Base-by-base conservation (phyloP, 2,797 vertebrate genomes). In the Cirrhinus mrigala region DNA sequence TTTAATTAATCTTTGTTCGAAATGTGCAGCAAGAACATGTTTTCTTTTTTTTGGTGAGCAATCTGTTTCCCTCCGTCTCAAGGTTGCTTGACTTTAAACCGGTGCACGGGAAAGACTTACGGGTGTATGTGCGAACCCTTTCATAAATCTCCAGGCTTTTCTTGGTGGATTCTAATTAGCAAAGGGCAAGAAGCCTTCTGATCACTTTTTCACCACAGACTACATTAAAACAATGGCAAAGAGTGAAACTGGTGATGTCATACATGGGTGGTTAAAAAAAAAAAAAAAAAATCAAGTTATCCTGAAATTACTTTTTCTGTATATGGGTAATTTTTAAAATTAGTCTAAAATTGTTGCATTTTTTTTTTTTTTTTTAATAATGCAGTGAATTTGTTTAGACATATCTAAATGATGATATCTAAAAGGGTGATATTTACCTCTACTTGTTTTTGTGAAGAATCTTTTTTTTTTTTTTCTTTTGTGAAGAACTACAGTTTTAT, bases 31-130 rank as follows among this genome's bases (percentile, higher is more conserved):
- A 92, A 92, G 91, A 93, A 91, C 91, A 92, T 93, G 94, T 95
- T 92, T 91, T 89, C 27, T 71, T 84, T 85, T 87, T 84, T 82
- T 82, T 37, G 33, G 69, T 40, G 18, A 87, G 92, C 92, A 91
- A 94, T 94, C 91, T 87, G 90, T 95, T 93, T 93, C 89, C 83
- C 89, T 92, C 87, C 88, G 82, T 94, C 91, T 94, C 94, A 94
- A 95, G 94, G 94, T 95, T 94, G 94, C 92, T 92, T 91, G 91
- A 91, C 92, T 94, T 93, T 93, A 94, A 93, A 92, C 87, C 90
- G 87, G 90, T 88, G 91, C 92, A 92, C 93, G 91, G 92, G 93
- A 92, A 93, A 94, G 94, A 95, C 92, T 94, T 93, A 94, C 94
- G 78, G 92, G 91, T 90, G 90, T 85, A 91, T 79, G 85, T 91